These are phyloP conservation scores for Anaspis maculata DNA, from an alignment of 2,888 invertebrate genomes.

Conservation along the genomic window DNA sequence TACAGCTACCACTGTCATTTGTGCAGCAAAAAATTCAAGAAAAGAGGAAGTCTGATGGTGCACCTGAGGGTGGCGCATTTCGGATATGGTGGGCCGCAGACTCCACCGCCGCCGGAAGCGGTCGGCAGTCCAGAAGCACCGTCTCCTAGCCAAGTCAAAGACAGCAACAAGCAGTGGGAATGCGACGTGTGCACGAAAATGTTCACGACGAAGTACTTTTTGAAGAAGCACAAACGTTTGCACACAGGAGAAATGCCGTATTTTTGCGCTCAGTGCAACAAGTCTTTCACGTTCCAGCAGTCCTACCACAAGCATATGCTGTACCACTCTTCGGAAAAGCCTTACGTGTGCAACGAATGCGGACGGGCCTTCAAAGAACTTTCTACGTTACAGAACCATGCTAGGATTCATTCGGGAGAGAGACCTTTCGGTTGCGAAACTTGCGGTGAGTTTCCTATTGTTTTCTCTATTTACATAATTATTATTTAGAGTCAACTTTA, in stretches of 20 bases:
- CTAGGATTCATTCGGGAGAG: slow-evolving; percentile 77
- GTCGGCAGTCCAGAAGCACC: neutral
- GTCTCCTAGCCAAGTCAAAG: neutral
- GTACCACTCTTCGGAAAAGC: slow-evolving; percentile 81
- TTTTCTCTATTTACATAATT: slow-evolving; percentile 2
- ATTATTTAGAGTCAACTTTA: neutral
- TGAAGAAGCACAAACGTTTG: slow-evolving; percentile 80
- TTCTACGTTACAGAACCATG: slow-evolving; percentile 80
- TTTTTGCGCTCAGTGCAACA: slow-evolving; percentile 70
- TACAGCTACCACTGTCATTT: slow-evolving; percentile 60
- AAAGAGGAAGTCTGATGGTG: slow-evolving; percentile 74
- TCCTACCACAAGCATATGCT: slow-evolving; percentile 83
- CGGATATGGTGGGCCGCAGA: slow-evolving; percentile 40
- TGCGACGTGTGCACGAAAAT: slow-evolving; percentile 77
- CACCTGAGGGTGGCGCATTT: slow-evolving; percentile 74
- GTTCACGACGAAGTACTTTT: slow-evolving; percentile 83
- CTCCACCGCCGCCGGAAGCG: neutral
- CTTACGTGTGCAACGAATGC: slow-evolving; percentile 64
- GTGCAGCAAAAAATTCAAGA: slow-evolving; percentile 72
- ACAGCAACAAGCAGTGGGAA: slow-evolving; percentile 67
- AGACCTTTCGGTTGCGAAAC: slow-evolving; percentile 82
- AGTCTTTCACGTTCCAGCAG: slow-evolving; percentile 84
- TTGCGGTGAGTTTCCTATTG: slow-evolving; percentile 57
- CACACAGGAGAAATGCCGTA: slow-evolving; percentile 87
- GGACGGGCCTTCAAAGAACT: slow-evolving; percentile 79